Percentiles rank a stretch among this genome's conserved stretches.
phyloP scores from a whole-genome alignment of 1,140 invertebrate genomes.

The Heterodera carotae region DNA sequence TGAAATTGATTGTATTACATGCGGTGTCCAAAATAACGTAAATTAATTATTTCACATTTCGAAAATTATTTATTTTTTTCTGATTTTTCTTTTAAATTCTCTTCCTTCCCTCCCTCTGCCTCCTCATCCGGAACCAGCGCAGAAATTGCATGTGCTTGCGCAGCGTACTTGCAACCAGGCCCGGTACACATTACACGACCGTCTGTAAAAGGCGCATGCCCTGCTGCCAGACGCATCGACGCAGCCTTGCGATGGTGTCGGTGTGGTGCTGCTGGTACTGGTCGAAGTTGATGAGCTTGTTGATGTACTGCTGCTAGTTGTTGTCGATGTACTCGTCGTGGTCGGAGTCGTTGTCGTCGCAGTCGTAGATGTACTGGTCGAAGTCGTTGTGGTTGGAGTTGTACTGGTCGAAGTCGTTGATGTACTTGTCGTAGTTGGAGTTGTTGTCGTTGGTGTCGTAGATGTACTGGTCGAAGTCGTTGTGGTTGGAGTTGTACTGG shows the following conservation, averaged over 20 bases:
- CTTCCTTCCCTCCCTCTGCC: neutral
- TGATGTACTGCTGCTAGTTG: neutral
- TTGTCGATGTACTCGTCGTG: neutral
- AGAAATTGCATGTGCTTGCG: neutral
- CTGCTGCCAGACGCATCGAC: neutral
- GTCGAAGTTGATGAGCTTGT: neutral
- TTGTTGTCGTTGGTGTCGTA: neutral
- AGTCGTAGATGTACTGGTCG: neutral
- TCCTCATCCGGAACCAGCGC: neutral
- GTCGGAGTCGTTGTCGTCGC: neutral
- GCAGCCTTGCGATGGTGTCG: neutral
- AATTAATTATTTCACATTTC: no score
- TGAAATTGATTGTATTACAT: no score
- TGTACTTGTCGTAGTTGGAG: neutral
- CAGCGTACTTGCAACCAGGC: neutral
- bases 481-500: neutral
- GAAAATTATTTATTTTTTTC: no score
- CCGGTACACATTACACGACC: neutral
- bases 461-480: neutral
- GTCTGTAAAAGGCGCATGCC: neutral
- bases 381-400: neutral
- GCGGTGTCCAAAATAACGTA: no score
- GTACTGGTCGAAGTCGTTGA: neutral
- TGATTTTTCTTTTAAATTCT: no score
- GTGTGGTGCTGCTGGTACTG: neutral